Conservation (phyloP, 2,888 invertebrate genomes). For the Hydriomena furcata region DNA sequence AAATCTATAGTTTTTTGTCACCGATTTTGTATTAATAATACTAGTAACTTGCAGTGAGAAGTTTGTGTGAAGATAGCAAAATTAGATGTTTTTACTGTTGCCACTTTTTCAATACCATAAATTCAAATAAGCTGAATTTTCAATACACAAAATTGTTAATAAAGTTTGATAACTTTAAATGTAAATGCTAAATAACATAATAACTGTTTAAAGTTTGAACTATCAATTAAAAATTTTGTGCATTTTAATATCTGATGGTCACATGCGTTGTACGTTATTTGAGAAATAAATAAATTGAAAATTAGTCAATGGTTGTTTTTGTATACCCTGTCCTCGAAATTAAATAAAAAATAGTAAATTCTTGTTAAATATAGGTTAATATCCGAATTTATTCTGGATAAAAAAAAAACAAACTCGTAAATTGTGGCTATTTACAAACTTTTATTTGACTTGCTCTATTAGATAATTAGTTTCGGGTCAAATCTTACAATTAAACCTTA, state of each 20-base stretch:
- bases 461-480: too few relatives aligned
- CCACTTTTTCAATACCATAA: constrained; percentile 28
- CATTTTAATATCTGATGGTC: constrained; percentile 18
- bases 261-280: constrained; percentile 44
- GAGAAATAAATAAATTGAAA: constrained; percentile 57
- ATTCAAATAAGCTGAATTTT: too few relatives aligned
- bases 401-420: too few relatives aligned
- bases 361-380: too few relatives aligned
- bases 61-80: constrained; percentile 6
- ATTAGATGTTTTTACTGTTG: constrained; percentile 32
- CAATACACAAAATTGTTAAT: constrained; percentile 7
- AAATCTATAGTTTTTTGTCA: too few relatives aligned
- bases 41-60: constrained; percentile 13
- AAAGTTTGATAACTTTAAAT: neutral
- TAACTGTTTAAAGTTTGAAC: neutral
- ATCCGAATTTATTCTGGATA: too few relatives aligned
- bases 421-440: too few relatives aligned
- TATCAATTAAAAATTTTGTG: constrained; percentile 18
- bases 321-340: neutral
- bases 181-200: neutral
- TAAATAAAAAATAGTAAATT: too few relatives aligned
- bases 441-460: too few relatives aligned
- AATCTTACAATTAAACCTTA: too few relatives aligned
- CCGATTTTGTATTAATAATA: constrained; percentile 5
- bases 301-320: constrained; percentile 23